Evolutionary conservation across 1,140 invertebrate species (phyloP).

Genomic region (Formica exsecta): DNA sequence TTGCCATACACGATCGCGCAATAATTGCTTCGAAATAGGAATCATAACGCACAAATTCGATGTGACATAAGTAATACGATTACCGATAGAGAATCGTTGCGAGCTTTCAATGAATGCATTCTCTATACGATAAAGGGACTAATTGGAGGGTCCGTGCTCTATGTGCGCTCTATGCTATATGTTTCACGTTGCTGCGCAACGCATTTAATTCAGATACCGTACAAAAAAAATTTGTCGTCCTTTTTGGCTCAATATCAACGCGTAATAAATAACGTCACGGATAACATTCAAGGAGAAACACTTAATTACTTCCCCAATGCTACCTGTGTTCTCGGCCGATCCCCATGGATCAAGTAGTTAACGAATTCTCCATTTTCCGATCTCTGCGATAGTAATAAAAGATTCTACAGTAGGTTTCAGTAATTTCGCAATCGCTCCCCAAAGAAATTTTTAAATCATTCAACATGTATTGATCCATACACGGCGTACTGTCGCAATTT

Average conservation of each 20-base stretch:
- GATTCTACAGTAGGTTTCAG: background rate
- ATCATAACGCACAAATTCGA: background rate
- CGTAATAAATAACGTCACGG: constrained; percentile 50
- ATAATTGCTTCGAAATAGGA: constrained; percentile 23
- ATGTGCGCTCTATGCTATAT: background rate
- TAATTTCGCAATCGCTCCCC: background rate
- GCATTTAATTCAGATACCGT: constrained; percentile 23
- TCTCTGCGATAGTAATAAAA: constrained; percentile 1
- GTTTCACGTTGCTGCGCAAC: background rate
- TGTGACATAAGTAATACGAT: constrained; percentile 35
- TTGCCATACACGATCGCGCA: constrained; percentile 21
- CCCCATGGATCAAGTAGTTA: constrained; percentile 42
- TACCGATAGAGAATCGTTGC: constrained; percentile 50
- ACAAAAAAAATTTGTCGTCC: constrained; percentile 36
- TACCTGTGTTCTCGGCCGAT: constrained; percentile 10
- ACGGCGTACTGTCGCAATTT: constrained; percentile 5
- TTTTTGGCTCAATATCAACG: background rate
- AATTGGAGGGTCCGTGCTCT: constrained; percentile 33
- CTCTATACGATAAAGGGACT: constrained; percentile 21
- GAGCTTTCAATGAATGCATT: constrained; percentile 31
- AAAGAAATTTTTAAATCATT: constrained; percentile 48
- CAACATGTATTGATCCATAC: constrained; percentile 25
- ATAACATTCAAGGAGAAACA: constrained; percentile 54
- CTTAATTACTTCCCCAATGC: constrained; percentile 36
- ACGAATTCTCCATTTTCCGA: constrained; percentile 46